Base-by-base conservation (phyloP, 2,888 invertebrate species). In the Empis stercorea region DNA sequence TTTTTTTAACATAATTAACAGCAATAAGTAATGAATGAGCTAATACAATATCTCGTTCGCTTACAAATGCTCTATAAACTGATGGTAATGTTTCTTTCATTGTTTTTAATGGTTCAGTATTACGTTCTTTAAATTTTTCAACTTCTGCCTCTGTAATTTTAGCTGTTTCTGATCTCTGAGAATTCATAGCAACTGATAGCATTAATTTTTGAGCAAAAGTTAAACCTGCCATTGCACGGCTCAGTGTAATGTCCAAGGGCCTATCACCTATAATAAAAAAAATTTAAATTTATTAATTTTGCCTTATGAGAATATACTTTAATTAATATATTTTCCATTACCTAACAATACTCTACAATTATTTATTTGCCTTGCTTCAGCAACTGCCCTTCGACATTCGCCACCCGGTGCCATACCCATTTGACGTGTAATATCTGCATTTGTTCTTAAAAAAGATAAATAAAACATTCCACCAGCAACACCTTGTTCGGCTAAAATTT, bases 331-430 rank as follows among this genome's bases (percentile, higher is more conserved):
- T n/a, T n/a, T n/a, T n/a, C n/a, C n/a, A n/a, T n/a, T n/a, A 27
- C 23, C 23, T 53, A 95, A 73, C 50, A 86, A 83, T 9, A 95
- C 72, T 47, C 80, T 71, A 65, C 92, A 93, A 52, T 83, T 78
- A 2, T 80, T 81, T 48, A 57, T 39, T 27, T 43, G 50, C 46
- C 58, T 61, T 65, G 88, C 88, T 77, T 92, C 92, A 48, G 75
- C 73, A 68, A 85, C 82, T 14, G 93, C 94, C 38, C 82, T 79
- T 45, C 95, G 73, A 64, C 95, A 95, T 72, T 95, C 95, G 10
- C 95, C 94, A 9, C 95, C 96, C 0, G 95, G 95, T 11, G 94
- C 92, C 87, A 95, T 91, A 16, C 93, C 93, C 34, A 95, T 74
- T 65, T 93, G 82, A 58, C 85, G 81, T 1, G 95, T 91, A 54